A percentile compares a stretch with the other conserved stretches of the same genome.
Evolutionary conservation across 2,113 vertebrate species (phyloP).

Genomic region (Macrotus californicus): DNA sequence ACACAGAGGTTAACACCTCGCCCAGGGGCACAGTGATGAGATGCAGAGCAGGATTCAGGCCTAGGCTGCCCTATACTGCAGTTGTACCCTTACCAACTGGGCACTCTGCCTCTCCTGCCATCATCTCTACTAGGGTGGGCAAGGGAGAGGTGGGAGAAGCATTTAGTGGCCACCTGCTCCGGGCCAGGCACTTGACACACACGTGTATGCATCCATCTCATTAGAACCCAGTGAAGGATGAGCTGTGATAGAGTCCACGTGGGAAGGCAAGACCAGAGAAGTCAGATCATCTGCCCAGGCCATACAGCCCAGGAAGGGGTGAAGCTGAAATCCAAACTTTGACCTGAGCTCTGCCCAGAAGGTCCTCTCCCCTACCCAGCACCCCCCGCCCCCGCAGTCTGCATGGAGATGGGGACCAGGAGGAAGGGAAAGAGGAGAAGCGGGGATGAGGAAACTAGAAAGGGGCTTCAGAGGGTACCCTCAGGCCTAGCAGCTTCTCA

Average conservation of each 20-base stretch:
- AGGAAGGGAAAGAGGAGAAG: background rate
- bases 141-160: background rate
- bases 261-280: background rate
- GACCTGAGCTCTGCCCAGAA: background rate
- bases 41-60: background rate
- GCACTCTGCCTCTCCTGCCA: background rate
- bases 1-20: conserved; percentile 3
- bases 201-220: background rate
- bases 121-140: background rate
- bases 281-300: background rate
- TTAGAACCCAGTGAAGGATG: background rate
- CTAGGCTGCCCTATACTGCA: background rate
- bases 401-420: background rate
- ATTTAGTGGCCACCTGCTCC: background rate
- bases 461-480: background rate
- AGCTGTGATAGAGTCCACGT: background rate
- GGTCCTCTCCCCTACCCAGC: background rate
- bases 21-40: background rate
- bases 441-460: background rate
- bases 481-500: background rate
- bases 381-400: no score
- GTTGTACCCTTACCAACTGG: background rate
- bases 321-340: background rate
- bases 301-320: background rate
- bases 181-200: background rate